Evolutionary conservation across 2,888 invertebrate species (phyloP).

Genomic region (Anodontia alba): DNA sequence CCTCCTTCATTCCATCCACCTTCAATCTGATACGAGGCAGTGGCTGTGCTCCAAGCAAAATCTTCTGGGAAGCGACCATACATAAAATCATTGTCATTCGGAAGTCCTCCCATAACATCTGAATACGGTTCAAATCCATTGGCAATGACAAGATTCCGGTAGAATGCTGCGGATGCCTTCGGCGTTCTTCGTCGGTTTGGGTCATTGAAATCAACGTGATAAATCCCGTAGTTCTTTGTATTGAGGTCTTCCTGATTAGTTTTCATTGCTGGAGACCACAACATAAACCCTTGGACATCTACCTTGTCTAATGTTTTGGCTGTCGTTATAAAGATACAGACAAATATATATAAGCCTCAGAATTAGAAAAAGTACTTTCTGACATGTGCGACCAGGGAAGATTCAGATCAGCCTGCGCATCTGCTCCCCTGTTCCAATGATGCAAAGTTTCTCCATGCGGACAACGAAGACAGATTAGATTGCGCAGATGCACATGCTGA

Average conservation of each 20-base stretch:
- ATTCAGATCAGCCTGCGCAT: too few species aligned
- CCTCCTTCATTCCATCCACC: conserved; percentile 88
- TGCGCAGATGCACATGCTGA: too few species aligned
- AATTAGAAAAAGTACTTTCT: too few species aligned
- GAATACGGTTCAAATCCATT: conserved; percentile 36
- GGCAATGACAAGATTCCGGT: conserved; percentile 48
- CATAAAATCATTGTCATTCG: conserved; percentile 56
- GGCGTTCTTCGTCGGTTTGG: conserved; percentile 89
- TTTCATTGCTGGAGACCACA: conserved; percentile 93
- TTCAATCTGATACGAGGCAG: conserved; percentile 88
- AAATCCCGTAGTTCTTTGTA: conserved; percentile 89
- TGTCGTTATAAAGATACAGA: too few species aligned
- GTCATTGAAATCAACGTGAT: conserved; percentile 89
- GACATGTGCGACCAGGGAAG: too few species aligned
- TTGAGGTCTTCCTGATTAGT: conserved; percentile 92
- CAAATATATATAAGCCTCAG: background rate
- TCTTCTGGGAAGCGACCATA: conserved; percentile 74
- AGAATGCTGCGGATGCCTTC: conserved; percentile 87
- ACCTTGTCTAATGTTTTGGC: conserved; percentile 72
- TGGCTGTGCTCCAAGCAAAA: conserved; percentile 83
- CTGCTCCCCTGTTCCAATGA: too few species aligned
- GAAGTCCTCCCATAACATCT: conserved; percentile 15
- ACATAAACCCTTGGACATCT: conserved; percentile 88
- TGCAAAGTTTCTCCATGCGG: too few species aligned
- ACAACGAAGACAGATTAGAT: too few species aligned